A percentile compares a stretch with the other conserved stretches of the same genome.
phyloP scores from a whole-genome alignment of 2,113 vertebrate species.

The Gavialis gangeticus region DNA sequence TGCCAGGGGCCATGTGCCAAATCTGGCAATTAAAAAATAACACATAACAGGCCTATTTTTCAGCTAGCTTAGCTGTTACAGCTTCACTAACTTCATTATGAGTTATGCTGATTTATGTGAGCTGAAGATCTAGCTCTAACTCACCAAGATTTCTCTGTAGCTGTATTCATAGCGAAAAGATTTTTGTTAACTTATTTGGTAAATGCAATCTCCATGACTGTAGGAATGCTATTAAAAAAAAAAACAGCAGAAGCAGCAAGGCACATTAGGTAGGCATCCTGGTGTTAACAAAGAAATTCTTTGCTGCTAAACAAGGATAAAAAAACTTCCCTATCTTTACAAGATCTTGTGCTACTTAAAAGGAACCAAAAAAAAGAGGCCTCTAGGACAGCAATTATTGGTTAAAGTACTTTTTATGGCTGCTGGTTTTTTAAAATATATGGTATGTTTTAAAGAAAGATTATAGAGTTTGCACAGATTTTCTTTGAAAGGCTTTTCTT shows the following conservation, averaged over 20 bases:
- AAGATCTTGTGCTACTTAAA: slow-evolving; percentile 41
- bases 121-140: not conserved
- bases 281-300: slow-evolving; percentile 32
- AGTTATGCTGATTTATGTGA: not conserved
- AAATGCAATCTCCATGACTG: not conserved
- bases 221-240: not conserved
- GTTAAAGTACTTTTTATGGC: slow-evolving; percentile 48
- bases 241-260: not conserved
- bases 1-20: no score
- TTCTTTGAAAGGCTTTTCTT: slow-evolving; percentile 10
- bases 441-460: slow-evolving; percentile 7
- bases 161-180: not conserved
- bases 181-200: slow-evolving; percentile 9
- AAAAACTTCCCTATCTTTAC: slow-evolving; percentile 62
- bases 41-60: no score
- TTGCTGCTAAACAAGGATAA: slow-evolving; percentile 29
- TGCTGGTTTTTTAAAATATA: not conserved
- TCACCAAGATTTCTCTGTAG: not conserved
- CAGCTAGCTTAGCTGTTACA: no score
- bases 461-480: slow-evolving; percentile 14
- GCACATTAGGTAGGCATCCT: not conserved
- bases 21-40: no score
- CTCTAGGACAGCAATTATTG: slow-evolving; percentile 7
- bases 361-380: slow-evolving; percentile 29
- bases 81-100: fast-evolving